Conservation (phyloP, 2,888 invertebrate species). For the Temnothorax unifasciatus region DNA sequence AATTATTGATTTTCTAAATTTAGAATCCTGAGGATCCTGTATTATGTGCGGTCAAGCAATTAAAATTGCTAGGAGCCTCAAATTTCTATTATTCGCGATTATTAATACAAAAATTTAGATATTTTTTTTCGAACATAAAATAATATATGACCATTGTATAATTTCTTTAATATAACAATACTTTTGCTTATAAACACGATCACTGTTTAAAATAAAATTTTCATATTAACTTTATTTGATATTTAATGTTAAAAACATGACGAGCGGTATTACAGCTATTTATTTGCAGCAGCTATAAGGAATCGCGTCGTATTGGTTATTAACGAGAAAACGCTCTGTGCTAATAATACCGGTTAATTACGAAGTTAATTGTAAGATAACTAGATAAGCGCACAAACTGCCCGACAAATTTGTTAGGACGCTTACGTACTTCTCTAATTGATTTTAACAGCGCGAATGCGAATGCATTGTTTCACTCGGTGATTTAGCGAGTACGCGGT, state of each 20-base stretch:
- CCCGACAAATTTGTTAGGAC: slow-evolving; percentile 33
- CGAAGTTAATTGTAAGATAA: slow-evolving; percentile 41
- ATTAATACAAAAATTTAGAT: background rate
- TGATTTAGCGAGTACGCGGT: slow-evolving; percentile 57
- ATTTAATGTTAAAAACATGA: no score
- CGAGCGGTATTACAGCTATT: background rate
- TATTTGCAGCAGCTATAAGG: background rate
- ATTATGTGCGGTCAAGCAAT: background rate
- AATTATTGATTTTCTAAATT: background rate
- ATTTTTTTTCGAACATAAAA: background rate
- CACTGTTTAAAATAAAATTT: background rate
- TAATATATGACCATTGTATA: background rate
- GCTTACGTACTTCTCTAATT: slow-evolving; percentile 41
- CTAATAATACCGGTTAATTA: slow-evolving; percentile 43
- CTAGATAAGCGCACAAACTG: slow-evolving; percentile 26
- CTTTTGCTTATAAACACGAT: background rate
- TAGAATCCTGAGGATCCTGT: background rate
- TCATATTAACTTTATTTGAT: background rate
- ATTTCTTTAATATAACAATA: background rate
- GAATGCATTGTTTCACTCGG: slow-evolving; percentile 54
- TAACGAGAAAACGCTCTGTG: background rate
- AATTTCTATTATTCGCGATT: background rate
- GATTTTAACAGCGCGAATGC: slow-evolving; percentile 46
- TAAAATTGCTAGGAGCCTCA: background rate
- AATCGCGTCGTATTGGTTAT: background rate